Conservation (phyloP, 2,113 vertebrate species). For the Xiphorhynchus elegans region DNA sequence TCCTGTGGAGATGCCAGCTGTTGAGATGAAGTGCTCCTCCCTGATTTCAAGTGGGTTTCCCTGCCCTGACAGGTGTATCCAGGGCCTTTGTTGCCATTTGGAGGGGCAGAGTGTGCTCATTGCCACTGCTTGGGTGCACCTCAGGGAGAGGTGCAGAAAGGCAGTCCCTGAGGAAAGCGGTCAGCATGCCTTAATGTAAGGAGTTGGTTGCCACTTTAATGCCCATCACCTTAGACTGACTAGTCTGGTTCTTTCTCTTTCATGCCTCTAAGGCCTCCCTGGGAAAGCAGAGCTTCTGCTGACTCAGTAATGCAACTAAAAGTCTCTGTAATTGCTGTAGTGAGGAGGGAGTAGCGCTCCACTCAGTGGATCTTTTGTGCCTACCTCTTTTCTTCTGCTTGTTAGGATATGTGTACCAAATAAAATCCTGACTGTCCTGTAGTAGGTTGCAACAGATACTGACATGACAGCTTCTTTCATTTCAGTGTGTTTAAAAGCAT, state of each 20-base stretch:
- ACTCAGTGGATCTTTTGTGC: not conserved
- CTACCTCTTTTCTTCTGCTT: not conserved
- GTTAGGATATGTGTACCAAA: not conserved
- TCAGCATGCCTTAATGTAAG: not conserved
- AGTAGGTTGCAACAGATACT: not conserved
- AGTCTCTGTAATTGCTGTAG: not conserved
- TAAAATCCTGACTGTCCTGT: not conserved
- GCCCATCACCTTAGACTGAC: not conserved
- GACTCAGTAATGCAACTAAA: conserved; percentile 27
- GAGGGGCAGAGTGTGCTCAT: fast-evolving
- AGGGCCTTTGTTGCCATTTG: not conserved
- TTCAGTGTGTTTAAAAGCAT: not conserved
- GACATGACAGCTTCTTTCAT: conserved; percentile 12
- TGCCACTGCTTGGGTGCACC: fast-evolving
- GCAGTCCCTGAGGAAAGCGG: not conserved
- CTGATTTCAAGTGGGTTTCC: not conserved
- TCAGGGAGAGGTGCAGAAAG: not conserved
- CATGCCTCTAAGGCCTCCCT: not conserved
- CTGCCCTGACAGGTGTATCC: not conserved
- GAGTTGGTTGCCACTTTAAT: not conserved
- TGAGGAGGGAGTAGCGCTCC: fast-evolving
- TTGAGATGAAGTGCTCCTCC: not conserved
- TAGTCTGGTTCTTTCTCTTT: conserved; percentile 51
- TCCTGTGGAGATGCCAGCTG: not conserved
- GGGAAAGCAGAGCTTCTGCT: not conserved